Evolutionary conservation across 2,888 invertebrate species (phyloP), one percentile per base, ranked within the genome.

Genomic region (Orgyia antiqua): DNA sequence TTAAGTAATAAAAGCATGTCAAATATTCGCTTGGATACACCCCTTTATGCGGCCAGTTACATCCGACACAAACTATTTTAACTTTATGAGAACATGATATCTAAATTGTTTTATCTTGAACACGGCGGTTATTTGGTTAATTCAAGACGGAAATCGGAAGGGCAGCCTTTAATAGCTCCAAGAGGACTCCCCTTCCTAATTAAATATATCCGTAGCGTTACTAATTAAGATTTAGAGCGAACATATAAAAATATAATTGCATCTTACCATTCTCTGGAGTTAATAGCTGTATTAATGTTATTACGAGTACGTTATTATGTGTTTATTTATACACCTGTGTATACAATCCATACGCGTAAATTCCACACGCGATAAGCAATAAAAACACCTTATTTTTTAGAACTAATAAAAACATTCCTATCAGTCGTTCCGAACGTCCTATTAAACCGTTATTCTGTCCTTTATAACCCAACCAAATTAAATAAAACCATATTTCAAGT

Each of bases 381-480:
- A 43, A 55, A 60, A 63, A 54, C 55, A 44, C 43, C 48, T 56
- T 56, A 56, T 20, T 60, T 58, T 57, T 63, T 56, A 65, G 51
- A 62, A 65, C 59, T 57, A 52, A 58, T 64, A 58, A 58, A 53
- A 51, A 45, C 50, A 51, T 52, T 51, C 56, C 41, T 52, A 45
- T 45, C 63, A 52, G 56, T 51, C 58, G 58, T 48, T 43, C 42
- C 33, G 34, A 46, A 57, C 52, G 42, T 38, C 42, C 45, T 41
- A 32, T 33, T 35, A 35, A 48, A 60, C 71, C 66, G 69, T 70
- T 71, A 70, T 57, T 56, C 59, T 56, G 50, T 43, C 45, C 37
- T 47, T 33, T 33, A 42, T 41, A 65, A 60, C 50, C 58, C 31
- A 29, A 41, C 43, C 29, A 51, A 63, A 54, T 58, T 13, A 31